Evolutionary conservation across 2,113 vertebrate species (phyloP), one percentile per base, ranked within the genome.

Genomic region (Mionectes macconnelli): DNA sequence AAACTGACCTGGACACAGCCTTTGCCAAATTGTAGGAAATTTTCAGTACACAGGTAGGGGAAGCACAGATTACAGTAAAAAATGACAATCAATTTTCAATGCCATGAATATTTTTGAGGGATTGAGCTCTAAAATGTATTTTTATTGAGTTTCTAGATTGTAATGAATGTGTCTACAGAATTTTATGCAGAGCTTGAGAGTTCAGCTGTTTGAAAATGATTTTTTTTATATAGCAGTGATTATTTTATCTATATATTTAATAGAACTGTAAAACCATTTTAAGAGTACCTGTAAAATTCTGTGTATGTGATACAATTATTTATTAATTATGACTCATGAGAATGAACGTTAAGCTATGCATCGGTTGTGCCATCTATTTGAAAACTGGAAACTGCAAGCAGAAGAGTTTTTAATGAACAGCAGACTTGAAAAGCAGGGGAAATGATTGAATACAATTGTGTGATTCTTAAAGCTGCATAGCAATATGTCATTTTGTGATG

Each of bases 171-270:
- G 90, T 96, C 92, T 95, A 97, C 91, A 87, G 73, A 83, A 94
- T 97, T 97, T 95, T 97, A 95, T 89, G 80, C 91, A 96, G 87
- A 95, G 94, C 82, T 93, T 93, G 68, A 91, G 63, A 96, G 90
- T 96, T 96, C 84, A 89, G 94, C 95, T 96, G 85, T 91, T 96
- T 94, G 92, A 93, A 97, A 94, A 87, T 75, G 92, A 95, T 95
- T 97, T 97, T 98, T 77, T 98, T 98, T 97, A 97, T 97, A 97
- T 96, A 96, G 96, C 89, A 80, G 93, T 96, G 94, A 95, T 94
- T 97, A 98, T 98, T 98, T 98, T 98, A 96, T 96, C 97, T 97
- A 97, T 87, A 87, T 96, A 95, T 96, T 96, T 75, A 89, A 59
- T 94, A 94, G 96, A 96, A 97, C 77, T 98, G 94, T 98, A 95